Percentiles rank a stretch among this genome's conserved stretches.
Conservation (phyloP, 1,140 invertebrate species). For the Lordiphosa stackelbergi region DNA sequence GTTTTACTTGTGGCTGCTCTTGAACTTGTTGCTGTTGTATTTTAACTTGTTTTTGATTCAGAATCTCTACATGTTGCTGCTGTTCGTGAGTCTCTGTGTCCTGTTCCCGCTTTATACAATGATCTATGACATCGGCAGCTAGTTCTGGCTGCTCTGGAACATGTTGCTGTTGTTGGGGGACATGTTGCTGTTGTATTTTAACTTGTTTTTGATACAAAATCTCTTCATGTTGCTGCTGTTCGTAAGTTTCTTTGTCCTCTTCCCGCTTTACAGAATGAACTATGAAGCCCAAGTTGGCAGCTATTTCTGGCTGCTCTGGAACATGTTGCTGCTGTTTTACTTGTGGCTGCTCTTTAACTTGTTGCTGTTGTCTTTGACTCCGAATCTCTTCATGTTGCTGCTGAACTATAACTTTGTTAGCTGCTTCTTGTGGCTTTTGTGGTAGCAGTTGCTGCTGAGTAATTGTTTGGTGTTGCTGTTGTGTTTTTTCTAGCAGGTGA, state of each 20-base stretch:
- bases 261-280: no score
- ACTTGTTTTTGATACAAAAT: not conserved
- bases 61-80: not conserved
- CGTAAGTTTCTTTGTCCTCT: not conserved
- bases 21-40: no score
- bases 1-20: no score
- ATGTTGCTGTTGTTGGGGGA: not conserved
- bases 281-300: no score
- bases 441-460: not conserved
- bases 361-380: no score
- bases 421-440: no score
- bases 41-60: not conserved
- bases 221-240: not conserved
- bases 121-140: no score
- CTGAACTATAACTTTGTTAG: not conserved
- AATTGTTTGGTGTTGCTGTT: not conserved
- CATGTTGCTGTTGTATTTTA: not conserved
- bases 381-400: not conserved
- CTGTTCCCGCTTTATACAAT: no score
- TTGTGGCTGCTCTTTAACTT: not conserved
- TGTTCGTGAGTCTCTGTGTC: not conserved
- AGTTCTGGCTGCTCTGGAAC: no score
- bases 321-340: constrained; percentile 5
- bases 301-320: not conserved
- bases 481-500: not conserved